Percentiles rank a stretch among this genome's conserved stretches.
Evolutionary conservation across 2,888 invertebrate genomes (phyloP).

Genomic region (Drosophila formosana): DNA sequence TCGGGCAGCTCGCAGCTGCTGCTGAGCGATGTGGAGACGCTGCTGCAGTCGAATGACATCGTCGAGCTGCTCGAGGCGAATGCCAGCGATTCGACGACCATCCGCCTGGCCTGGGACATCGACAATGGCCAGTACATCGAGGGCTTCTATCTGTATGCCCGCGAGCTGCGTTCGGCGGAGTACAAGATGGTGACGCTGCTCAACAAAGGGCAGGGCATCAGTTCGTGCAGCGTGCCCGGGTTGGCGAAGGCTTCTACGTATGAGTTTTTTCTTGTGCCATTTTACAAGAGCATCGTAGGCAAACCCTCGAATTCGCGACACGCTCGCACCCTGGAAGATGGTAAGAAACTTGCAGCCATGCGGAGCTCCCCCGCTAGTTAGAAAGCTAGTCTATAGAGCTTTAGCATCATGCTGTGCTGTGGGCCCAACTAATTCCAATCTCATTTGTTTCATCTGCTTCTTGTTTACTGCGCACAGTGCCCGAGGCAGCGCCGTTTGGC

Average conservation of each 20-base stretch:
- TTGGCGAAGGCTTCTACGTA: slow-evolving; percentile 94
- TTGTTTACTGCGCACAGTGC: slow-evolving; percentile 87
- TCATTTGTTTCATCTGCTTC: slow-evolving; percentile 7
- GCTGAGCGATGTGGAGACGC: slow-evolving; percentile 89
- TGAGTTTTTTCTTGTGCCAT: slow-evolving; percentile 96
- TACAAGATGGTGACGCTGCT: slow-evolving; percentile 92
- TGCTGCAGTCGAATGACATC: slow-evolving; percentile 89
- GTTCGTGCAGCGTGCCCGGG: slow-evolving; percentile 91
- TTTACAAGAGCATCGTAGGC: slow-evolving; percentile 94
- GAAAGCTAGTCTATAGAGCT: slow-evolving; percentile 21
- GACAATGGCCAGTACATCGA: slow-evolving; percentile 92
- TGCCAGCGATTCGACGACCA: slow-evolving; percentile 92
- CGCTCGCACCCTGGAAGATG: slow-evolving; percentile 93
- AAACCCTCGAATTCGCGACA: slow-evolving; percentile 93
- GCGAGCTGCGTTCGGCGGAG: slow-evolving; percentile 86
- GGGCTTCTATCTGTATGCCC: slow-evolving; percentile 92
- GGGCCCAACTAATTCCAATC: slow-evolving; percentile 30
- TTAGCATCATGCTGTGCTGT: neutral
- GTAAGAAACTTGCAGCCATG: slow-evolving; percentile 86
- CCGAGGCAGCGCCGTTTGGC: slow-evolving; percentile 92
- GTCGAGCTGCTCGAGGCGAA: slow-evolving; percentile 93
- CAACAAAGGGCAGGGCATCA: slow-evolving; percentile 90
- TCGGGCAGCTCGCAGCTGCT: slow-evolving; percentile 72
- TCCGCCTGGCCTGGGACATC: slow-evolving; percentile 94
- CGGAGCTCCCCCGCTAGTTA: neutral